phyloP scores from a whole-genome alignment of 1,140 invertebrate genomes.

The Acromyrmex echinatior region DNA sequence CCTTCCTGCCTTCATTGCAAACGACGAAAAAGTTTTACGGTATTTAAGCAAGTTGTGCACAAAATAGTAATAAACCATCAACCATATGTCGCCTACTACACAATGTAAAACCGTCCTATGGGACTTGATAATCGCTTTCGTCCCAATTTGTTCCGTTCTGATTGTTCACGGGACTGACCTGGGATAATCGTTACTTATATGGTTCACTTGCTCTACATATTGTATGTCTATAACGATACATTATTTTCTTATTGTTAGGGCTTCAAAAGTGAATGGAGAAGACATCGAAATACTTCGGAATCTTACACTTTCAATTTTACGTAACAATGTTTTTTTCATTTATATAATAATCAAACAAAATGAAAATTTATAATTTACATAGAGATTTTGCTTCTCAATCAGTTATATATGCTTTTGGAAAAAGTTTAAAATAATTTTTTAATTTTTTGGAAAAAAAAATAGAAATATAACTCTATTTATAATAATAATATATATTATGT shows the following conservation, averaged over 20 bases:
- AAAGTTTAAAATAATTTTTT: background rate
- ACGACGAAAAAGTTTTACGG: constrained; percentile 73
- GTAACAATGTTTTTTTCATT: background rate
- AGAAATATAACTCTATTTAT: background rate
- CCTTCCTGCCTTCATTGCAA: background rate
- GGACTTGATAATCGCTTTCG: constrained; percentile 70
- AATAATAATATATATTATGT: background rate
- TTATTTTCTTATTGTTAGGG: constrained; percentile 10
- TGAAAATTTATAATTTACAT: background rate
- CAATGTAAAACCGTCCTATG: constrained; percentile 67
- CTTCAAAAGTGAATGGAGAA: background rate
- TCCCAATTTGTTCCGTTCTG: constrained; percentile 79
- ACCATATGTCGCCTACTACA: constrained; percentile 71
- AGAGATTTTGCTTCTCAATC: background rate
- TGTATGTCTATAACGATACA: background rate
- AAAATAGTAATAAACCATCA: constrained; percentile 66
- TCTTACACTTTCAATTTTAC: background rate
- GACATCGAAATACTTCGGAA: background rate
- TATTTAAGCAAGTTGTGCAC: constrained; percentile 71
- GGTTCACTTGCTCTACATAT: constrained; percentile 20
- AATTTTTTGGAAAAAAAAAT: background rate
- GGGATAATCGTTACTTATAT: constrained; percentile 65
- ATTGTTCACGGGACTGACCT: constrained; percentile 79
- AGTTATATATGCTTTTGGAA: background rate
- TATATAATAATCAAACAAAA: background rate